Conservation (phyloP, 2,797 vertebrate species). For the Crax fasciolata region DNA sequence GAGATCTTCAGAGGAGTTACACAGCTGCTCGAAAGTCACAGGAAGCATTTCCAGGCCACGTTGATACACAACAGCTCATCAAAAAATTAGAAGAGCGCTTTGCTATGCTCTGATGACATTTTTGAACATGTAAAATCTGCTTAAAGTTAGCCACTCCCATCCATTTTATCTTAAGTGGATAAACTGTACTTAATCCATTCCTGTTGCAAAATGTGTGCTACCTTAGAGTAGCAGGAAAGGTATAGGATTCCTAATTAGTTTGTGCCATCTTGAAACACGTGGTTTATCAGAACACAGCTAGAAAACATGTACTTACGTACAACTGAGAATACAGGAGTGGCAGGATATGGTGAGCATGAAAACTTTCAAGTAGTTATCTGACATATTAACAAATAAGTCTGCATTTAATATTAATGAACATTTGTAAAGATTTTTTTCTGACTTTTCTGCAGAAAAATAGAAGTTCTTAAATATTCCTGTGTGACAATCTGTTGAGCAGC, state of each 20-base stretch:
- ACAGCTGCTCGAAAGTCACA: slow-evolving; percentile 91
- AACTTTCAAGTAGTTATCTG: not conserved
- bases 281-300: not conserved
- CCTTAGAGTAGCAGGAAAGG: not conserved
- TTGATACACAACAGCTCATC: slow-evolving; percentile 94
- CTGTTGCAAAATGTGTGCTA: slow-evolving; percentile 11
- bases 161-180: slow-evolving; percentile 2
- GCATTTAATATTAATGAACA: slow-evolving; percentile 15
- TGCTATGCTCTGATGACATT: slow-evolving; percentile 85
- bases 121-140: not conserved
- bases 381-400: not conserved
- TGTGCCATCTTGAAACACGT: not conserved
- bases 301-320: not conserved
- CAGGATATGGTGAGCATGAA: not conserved
- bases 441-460: not conserved
- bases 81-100: slow-evolving; percentile 93
- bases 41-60: slow-evolving; percentile 93
- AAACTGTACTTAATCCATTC: not conserved
- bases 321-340: not conserved
- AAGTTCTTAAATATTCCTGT: not conserved
- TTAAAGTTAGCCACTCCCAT: not conserved
- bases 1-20: slow-evolving; percentile 97
- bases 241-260: not conserved
- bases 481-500: not conserved
- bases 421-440: slow-evolving; percentile 19